Percentiles rank a stretch among this genome's conserved stretches.
Conservation (phyloP, 2,888 invertebrate genomes). For the Drosophila atripex region DNA sequence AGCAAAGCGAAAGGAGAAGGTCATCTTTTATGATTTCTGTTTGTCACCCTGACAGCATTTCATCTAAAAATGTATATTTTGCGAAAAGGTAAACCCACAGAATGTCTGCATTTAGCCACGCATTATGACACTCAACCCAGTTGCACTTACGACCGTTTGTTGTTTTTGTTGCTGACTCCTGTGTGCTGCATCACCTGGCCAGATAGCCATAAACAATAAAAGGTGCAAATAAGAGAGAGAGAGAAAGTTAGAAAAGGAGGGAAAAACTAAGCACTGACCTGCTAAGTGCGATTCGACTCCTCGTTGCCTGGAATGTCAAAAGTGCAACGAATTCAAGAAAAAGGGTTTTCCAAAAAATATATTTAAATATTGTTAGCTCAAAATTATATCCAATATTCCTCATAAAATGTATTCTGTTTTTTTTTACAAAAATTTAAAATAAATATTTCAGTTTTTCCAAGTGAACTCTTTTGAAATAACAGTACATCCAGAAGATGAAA, state of each 20-base stretch:
- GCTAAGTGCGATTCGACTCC: conserved; percentile 63
- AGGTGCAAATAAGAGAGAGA: neutral
- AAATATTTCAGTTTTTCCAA: neutral
- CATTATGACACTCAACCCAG: conserved; percentile 52
- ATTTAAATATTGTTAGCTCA: neutral
- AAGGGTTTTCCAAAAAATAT: neutral
- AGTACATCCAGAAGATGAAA: conserved; percentile 3
- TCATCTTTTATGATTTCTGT: neutral
- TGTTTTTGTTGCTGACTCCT: conserved; percentile 22
- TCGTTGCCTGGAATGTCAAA: conserved; percentile 63
- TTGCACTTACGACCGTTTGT: conserved; percentile 37
- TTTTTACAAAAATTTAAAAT: neutral
- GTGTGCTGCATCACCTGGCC: conserved; percentile 34
- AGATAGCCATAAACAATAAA: conserved; percentile 1
- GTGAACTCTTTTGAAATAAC: conserved; percentile 29
- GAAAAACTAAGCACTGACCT: conserved; percentile 46
- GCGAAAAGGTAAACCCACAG: conserved; percentile 22
- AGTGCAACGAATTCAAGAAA: conserved; percentile 53
- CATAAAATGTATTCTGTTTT: neutral
- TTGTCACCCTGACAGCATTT: neutral
- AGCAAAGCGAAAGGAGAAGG: conserved; percentile 18
- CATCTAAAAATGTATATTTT: conserved; percentile 27
- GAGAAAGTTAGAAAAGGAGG: too few species aligned
- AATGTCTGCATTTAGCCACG: conserved; percentile 42
- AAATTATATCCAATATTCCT: neutral